These are phyloP conservation scores for Xenopus petersii DNA, from an alignment of 2,797 vertebrate species.

Conservation along the genomic window DNA sequence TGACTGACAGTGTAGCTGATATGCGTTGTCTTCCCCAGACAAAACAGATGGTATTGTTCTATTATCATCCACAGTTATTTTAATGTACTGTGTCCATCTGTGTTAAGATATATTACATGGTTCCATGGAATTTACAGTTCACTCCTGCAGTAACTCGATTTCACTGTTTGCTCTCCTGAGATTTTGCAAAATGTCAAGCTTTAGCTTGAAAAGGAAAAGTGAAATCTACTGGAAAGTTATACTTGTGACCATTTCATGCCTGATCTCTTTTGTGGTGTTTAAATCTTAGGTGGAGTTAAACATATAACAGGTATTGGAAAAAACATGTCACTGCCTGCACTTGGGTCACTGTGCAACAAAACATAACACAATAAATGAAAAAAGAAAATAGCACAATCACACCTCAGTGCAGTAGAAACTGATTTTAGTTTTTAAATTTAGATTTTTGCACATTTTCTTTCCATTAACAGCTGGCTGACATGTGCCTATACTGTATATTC, in stretches of 20 bases:
- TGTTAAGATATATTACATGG: conserved; percentile 98
- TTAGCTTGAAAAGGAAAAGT: conserved; percentile 82
- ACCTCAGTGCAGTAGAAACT: not conserved
- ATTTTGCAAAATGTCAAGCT: conserved; percentile 97
- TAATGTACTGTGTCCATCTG: conserved; percentile 94
- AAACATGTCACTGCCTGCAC: conserved; percentile 8
- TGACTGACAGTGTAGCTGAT: conserved; percentile 92
- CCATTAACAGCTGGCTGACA: not conserved
- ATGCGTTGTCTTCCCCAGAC: conserved; percentile 89
- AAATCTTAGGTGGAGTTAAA: conserved; percentile 63
- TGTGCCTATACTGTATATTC: not conserved
- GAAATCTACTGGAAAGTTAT: conserved; percentile 98
- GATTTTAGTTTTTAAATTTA: not conserved
- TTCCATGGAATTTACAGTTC: conserved; percentile 99
- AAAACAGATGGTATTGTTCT: conserved; percentile 97
- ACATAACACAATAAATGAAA: not conserved
- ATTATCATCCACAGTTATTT: conserved; percentile 90
- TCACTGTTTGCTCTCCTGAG: conserved; percentile 89
- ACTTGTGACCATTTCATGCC: conserved; percentile 90
- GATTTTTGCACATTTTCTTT: not conserved
- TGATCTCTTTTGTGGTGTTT: conserved; percentile 75
- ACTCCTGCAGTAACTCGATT: conserved; percentile 97
- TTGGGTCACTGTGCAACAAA: not conserved
- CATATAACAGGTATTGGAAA: conserved; percentile 68
- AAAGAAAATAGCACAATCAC: not conserved